phyloP scores from a whole-genome alignment of 2,113 vertebrate genomes.

The Rhinichthys klamathensis region DNA sequence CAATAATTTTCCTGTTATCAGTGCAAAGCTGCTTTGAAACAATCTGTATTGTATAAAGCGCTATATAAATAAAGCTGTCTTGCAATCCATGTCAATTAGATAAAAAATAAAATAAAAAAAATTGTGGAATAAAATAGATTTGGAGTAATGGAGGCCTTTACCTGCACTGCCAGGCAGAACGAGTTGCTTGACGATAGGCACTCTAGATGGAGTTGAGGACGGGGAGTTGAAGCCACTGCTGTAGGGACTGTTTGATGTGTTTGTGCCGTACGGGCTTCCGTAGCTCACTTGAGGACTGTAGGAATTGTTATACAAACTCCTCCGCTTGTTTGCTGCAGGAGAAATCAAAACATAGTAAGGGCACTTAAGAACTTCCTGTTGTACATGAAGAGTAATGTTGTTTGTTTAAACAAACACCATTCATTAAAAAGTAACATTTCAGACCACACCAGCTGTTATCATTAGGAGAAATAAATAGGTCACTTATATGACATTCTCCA shows the following conservation, averaged over 20 bases:
- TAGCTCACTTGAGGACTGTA: conserved; percentile 84
- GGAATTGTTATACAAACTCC: conserved; percentile 89
- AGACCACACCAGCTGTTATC: not conserved
- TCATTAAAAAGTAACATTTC: not conserved
- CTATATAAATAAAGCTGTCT: no score
- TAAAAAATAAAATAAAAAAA: no score
- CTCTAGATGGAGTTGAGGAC: conserved; percentile 88
- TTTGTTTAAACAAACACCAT: not conserved
- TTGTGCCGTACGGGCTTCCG: conserved; percentile 87
- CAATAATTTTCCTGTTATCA: no score
- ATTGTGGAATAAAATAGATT: no score
- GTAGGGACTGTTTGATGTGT: conserved; percentile 88
- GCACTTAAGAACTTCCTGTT: not conserved
- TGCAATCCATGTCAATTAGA: no score
- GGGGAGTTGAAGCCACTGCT: conserved; percentile 96
- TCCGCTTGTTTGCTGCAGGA: conserved; percentile 86
- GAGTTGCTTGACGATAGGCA: conserved; percentile 89
- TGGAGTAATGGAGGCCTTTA: conserved; percentile 54
- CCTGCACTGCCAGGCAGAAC: conserved; percentile 89
- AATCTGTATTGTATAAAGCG: no score
- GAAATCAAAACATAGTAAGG: conserved; percentile 6
- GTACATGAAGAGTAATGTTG: not conserved
- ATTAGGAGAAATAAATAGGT: not conserved
- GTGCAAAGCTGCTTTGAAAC: no score
- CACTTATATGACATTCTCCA: not conserved